Percentiles rank a stretch among this genome's conserved stretches.
These are phyloP conservation scores for Corvus hawaiiensis DNA, from an alignment of 2,113 vertebrate species.

Conservation along the genomic window DNA sequence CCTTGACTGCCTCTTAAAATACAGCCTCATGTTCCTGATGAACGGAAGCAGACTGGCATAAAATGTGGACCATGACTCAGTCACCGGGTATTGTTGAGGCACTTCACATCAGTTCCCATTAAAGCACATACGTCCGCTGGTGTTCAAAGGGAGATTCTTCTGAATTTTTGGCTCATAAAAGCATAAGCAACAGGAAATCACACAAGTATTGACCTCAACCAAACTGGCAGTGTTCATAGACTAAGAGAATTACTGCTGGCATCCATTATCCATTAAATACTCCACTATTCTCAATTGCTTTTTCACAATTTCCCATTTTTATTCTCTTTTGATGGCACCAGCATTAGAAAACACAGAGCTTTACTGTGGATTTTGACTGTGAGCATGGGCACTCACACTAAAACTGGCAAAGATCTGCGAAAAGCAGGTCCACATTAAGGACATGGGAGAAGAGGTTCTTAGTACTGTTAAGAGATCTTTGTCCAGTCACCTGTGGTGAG, in stretches of 20 bases:
- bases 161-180: background rate
- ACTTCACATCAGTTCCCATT: background rate
- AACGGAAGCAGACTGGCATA: background rate
- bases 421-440: background rate
- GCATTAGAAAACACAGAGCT: background rate
- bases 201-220: background rate
- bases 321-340: background rate
- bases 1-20: background rate
- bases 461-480: background rate
- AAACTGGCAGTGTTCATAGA: background rate
- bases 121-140: background rate
- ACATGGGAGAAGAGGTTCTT: background rate
- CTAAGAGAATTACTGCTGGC: background rate
- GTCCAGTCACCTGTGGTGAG: background rate
- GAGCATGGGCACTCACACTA: background rate
- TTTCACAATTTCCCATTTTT: background rate
- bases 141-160: background rate
- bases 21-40: background rate
- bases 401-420: background rate
- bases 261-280: background rate
- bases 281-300: background rate
- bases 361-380: background rate
- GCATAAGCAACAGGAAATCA: background rate
- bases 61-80: background rate
- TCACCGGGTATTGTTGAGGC: background rate